phyloP scores from a whole-genome alignment of 2,888 invertebrate genomes.

The Calameuta pallipes region DNA sequence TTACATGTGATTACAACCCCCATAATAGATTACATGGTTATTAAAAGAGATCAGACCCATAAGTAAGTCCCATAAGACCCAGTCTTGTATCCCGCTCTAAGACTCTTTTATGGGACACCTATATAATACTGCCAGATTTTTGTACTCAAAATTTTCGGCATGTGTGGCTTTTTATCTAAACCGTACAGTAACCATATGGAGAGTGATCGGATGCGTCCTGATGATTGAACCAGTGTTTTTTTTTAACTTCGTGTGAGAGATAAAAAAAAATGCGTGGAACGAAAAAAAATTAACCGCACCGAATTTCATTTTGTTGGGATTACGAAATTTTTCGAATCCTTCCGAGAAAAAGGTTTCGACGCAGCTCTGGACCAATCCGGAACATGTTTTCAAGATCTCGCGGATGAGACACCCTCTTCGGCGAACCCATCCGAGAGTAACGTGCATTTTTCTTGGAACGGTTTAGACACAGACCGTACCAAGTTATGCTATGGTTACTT shows the following conservation, averaged over 20 bases:
- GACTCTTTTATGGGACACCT: neutral
- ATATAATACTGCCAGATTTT: conserved; percentile 28
- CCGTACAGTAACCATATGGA: neutral
- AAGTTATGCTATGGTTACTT: conserved; percentile 56
- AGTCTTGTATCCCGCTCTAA: neutral
- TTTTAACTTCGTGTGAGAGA: rapidly evolving
- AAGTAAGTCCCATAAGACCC: neutral
- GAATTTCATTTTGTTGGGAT: neutral
- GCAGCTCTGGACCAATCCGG: neutral
- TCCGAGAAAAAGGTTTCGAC: neutral
- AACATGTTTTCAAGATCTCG: neutral
- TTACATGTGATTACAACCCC: neutral
- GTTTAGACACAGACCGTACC: conserved; percentile 52
- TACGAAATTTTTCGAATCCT: neutral
- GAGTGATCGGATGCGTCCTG: no score
- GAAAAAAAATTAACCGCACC: neutral
- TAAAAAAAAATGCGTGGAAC: neutral
- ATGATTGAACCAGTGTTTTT: neutral
- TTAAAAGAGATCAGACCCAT: neutral
- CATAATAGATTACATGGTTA: neutral
- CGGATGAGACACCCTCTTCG: neutral
- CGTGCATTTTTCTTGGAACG: conserved; percentile 46
- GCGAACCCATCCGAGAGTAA: neutral
- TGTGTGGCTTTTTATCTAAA: neutral
- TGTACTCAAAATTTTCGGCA: conserved; percentile 13